Conservation (phyloP, 2,113 vertebrate species). For the Pipa parva region DNA sequence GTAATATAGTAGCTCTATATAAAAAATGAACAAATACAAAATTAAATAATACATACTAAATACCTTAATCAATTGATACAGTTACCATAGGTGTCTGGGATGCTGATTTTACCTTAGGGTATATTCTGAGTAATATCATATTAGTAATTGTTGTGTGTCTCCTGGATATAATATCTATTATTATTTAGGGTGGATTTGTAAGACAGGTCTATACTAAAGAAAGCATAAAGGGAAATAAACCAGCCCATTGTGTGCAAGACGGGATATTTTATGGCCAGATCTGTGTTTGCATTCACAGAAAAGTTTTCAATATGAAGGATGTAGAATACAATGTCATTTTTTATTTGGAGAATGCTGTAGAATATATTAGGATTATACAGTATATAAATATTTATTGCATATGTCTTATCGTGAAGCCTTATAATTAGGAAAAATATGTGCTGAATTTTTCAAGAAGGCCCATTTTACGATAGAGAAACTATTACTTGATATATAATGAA, state of each 20-base stretch:
- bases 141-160: too few relatives aligned
- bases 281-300: not conserved
- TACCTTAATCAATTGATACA: too few relatives aligned
- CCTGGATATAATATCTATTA: too few relatives aligned
- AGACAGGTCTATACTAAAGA: not conserved
- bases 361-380: slow-evolving; percentile 4
- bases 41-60: too few relatives aligned
- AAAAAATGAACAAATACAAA: too few relatives aligned
- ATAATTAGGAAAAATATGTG: slow-evolving; percentile 20
- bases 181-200: too few relatives aligned
- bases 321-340: not conserved
- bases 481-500: not conserved
- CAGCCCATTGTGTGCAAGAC: not conserved
- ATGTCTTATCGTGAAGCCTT: not conserved
- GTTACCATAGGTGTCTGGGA: too few relatives aligned
- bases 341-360: not conserved
- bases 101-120: too few relatives aligned
- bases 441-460: not conserved
- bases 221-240: not conserved
- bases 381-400: slow-evolving; percentile 22
- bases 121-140: too few relatives aligned
- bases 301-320: not conserved
- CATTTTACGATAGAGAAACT: slow-evolving; percentile 3
- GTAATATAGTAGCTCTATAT: too few relatives aligned
- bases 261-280: not conserved